These are phyloP conservation scores for Hirtodrosophila alboralis DNA, from an alignment of 2,888 invertebrate species.

Conservation along the genomic window DNA sequence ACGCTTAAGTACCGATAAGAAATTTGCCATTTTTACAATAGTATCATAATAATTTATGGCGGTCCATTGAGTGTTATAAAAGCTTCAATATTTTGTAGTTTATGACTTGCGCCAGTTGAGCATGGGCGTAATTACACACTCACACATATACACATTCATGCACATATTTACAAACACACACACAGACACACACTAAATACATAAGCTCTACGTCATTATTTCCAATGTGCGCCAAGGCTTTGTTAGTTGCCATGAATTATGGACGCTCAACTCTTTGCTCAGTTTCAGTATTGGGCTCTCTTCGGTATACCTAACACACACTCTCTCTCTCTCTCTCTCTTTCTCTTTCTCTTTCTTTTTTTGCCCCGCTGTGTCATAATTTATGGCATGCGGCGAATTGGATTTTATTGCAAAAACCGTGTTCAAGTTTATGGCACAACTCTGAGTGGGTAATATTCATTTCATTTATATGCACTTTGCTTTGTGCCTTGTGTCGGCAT, in stretches of 20 bases:
- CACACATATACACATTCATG: constrained; percentile 18
- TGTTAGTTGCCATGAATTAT: constrained; percentile 72
- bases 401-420: constrained; percentile 81
- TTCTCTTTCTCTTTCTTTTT: constrained; percentile 1
- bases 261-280: constrained; percentile 64
- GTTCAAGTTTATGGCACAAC: constrained; percentile 72
- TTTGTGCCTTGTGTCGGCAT: constrained; percentile 35
- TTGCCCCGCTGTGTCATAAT: constrained; percentile 60
- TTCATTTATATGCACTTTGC: constrained; percentile 74
- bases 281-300: constrained; percentile 46
- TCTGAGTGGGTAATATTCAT: constrained; percentile 74
- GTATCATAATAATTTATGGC: constrained; percentile 82
- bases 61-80: constrained; percentile 80
- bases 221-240: constrained; percentile 49
- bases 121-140: constrained; percentile 76
- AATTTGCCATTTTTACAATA: constrained; percentile 80
- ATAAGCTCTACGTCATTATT: constrained; percentile 73
- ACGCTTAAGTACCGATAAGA: constrained; percentile 78
- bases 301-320: constrained; percentile 4
- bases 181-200: constrained; percentile 27
- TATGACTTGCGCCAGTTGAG: constrained; percentile 76
- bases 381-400: constrained; percentile 81
- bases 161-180: background rate
- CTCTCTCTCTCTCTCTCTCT: constrained; percentile 1
- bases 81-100: constrained; percentile 82